A percentile compares a stretch with the other conserved stretches of the same genome.
phyloP scores from a whole-genome alignment of 2,888 invertebrate species.

The Chaetogeoica ovagalla region DNA sequence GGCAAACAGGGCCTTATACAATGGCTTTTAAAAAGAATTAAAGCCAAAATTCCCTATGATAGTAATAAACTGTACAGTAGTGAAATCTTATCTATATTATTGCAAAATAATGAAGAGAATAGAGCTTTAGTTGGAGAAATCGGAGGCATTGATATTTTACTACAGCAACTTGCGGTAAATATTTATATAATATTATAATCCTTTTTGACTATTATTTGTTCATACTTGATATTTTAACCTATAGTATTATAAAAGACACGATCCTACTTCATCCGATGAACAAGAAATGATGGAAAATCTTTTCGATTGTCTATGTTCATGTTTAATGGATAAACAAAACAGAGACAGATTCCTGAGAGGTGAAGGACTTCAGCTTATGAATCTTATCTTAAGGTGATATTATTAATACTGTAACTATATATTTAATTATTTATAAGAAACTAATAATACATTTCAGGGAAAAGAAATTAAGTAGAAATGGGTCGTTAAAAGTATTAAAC shows the following conservation, averaged over 20 bases:
- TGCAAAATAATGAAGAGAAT: conserved; percentile 87
- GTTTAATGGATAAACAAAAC: conserved; percentile 85
- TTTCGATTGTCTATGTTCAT: conserved; percentile 93
- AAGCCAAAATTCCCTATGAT: conserved; percentile 88
- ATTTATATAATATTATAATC: neutral
- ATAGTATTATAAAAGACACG: conserved; percentile 89
- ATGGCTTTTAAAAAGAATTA: conserved; percentile 90
- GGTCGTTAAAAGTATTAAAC: conserved; percentile 95
- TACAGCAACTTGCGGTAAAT: conserved; percentile 88
- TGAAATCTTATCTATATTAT: conserved; percentile 91
- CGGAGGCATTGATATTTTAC: conserved; percentile 92
- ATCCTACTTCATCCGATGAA: conserved; percentile 88
- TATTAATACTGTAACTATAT: neutral
- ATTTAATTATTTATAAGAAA: neutral
- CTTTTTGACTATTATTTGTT: neutral
- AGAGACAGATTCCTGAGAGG: conserved; percentile 90
- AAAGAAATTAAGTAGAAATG: conserved; percentile 93
- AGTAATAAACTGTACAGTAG: conserved; percentile 93
- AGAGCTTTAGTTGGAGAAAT: conserved; percentile 81
- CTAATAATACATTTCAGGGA: conserved; percentile 65
- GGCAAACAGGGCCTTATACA: conserved; percentile 87
- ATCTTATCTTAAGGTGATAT: conserved; percentile 84
- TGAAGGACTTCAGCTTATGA: conserved; percentile 98
- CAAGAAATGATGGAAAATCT: conserved; percentile 99
- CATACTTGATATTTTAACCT: conserved; percentile 36